phyloP scores from a whole-genome alignment of 2,113 vertebrate genomes.

The Rhombomys opimus region DNA sequence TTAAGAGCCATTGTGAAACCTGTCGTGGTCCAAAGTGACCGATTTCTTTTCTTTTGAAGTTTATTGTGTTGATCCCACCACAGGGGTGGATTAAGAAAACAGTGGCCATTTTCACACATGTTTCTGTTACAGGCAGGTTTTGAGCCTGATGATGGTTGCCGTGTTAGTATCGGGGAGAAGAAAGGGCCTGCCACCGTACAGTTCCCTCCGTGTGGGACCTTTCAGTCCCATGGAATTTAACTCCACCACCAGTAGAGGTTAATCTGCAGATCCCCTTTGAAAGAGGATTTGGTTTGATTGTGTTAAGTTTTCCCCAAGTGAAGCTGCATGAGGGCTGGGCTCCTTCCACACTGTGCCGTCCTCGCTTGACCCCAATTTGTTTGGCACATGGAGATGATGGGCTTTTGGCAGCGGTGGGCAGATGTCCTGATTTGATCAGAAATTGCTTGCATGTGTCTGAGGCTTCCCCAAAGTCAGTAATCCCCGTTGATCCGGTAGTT shows the following conservation, averaged over 20 bases:
- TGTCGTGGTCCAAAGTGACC: background rate
- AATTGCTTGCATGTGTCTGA: background rate
- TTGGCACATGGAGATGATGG: conserved; percentile 68
- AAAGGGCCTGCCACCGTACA: background rate
- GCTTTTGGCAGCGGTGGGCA: background rate
- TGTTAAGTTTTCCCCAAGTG: conserved; percentile 46
- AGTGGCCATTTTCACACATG: background rate
- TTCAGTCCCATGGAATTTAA: conserved; percentile 22
- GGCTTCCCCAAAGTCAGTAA: conserved; percentile 35
- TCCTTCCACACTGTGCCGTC: conserved; percentile 53
- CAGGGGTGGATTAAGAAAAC: conserved; percentile 4
- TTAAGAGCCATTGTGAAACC: background rate
- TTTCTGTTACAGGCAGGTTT: background rate
- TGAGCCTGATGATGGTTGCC: background rate
- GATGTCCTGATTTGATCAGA: conserved; percentile 66
- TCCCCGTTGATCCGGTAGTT: conserved; percentile 9
- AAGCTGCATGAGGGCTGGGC: conserved; percentile 69
- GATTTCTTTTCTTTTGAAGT: conserved; percentile 46
- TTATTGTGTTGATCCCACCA: conserved; percentile 7
- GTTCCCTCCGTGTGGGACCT: background rate
- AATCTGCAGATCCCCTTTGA: conserved; percentile 73
- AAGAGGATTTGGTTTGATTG: conserved; percentile 71
- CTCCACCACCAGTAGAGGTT: background rate
- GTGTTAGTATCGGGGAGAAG: background rate
- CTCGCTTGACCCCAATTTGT: background rate